Conservation (phyloP, 2,797 vertebrate species). For the Hoplostethus mediterraneus region DNA sequence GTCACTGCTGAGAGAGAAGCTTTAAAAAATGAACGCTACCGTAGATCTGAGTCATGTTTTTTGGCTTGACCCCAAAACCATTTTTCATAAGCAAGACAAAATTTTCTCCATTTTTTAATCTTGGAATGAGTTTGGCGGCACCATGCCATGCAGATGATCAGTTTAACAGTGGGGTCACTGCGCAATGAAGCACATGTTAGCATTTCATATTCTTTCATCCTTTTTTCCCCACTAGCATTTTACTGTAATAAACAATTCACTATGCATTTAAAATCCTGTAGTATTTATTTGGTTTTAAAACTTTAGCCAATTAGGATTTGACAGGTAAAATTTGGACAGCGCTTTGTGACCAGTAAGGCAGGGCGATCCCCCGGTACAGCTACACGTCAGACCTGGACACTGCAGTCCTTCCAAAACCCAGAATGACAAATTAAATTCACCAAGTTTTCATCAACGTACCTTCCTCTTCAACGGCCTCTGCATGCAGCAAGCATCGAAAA, state of each 20-base stretch:
- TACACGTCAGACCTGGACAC: constrained; percentile 63
- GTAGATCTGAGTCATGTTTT: constrained; percentile 7
- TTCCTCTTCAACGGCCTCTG: constrained; percentile 85
- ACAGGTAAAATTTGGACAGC: constrained; percentile 45
- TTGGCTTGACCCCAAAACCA: constrained; percentile 77
- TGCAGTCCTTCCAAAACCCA: constrained; percentile 65
- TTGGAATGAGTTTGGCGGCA: constrained; percentile 47
- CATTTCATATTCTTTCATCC: constrained; percentile 79
- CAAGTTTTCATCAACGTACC: constrained; percentile 78
- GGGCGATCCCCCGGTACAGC: constrained; percentile 57
- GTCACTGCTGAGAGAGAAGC: no score
- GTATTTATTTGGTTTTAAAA: neutral
- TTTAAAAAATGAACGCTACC: neutral
- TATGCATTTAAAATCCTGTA: neutral
- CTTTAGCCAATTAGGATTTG: constrained; percentile 44
- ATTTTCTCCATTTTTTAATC: constrained; percentile 6
- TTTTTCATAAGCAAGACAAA: constrained; percentile 53
- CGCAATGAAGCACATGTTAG: constrained; percentile 73
- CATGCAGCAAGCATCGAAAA: constrained; percentile 86
- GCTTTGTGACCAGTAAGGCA: constrained; percentile 34
- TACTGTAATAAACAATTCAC: neutral
- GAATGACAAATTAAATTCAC: constrained; percentile 60
- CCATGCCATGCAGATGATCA: constrained; percentile 73
- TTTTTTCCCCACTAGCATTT: constrained; percentile 64
- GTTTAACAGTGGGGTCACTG: constrained; percentile 55